Evolutionary conservation across 2,888 invertebrate genomes (phyloP).

Genomic region (Ochropleura leucogaster): DNA sequence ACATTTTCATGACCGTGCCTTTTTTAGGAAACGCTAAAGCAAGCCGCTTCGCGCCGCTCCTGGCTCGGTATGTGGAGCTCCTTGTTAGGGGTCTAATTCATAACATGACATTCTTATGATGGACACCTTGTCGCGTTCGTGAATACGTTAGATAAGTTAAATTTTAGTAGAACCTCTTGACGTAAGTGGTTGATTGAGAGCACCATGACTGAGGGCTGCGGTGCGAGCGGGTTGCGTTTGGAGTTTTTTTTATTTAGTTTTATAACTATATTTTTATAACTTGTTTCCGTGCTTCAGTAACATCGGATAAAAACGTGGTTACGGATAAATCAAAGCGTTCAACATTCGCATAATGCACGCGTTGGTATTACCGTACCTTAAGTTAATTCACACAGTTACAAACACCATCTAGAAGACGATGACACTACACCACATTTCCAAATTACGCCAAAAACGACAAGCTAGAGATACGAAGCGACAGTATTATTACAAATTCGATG

Average conservation of each 20-base stretch:
- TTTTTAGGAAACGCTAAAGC: constrained; percentile 26
- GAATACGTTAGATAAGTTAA: constrained; percentile 70
- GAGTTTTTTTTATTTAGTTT: constrained; percentile 84
- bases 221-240: constrained; percentile 76
- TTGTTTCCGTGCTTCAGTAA: constrained; percentile 81
- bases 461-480: constrained; percentile 65
- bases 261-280: constrained; percentile 82
- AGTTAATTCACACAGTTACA: constrained; percentile 44
- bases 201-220: constrained; percentile 81
- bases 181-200: constrained; percentile 66
- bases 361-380: constrained; percentile 3
- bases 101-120: constrained; percentile 45
- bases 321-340: constrained; percentile 5
- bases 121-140: constrained; percentile 65
- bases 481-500: constrained; percentile 81
- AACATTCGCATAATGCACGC: background rate
- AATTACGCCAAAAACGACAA: constrained; percentile 42
- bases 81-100: constrained; percentile 20
- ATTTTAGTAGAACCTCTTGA: constrained; percentile 72
- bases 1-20: constrained; percentile 7
- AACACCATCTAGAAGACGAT: constrained; percentile 32
- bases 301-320: constrained; percentile 68
- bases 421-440: constrained; percentile 34
- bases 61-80: background rate
- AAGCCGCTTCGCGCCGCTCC: constrained; percentile 8